These are phyloP conservation scores for Oxycera nigricornis DNA, from an alignment of 2,888 invertebrate genomes.

Conservation along the genomic window DNA sequence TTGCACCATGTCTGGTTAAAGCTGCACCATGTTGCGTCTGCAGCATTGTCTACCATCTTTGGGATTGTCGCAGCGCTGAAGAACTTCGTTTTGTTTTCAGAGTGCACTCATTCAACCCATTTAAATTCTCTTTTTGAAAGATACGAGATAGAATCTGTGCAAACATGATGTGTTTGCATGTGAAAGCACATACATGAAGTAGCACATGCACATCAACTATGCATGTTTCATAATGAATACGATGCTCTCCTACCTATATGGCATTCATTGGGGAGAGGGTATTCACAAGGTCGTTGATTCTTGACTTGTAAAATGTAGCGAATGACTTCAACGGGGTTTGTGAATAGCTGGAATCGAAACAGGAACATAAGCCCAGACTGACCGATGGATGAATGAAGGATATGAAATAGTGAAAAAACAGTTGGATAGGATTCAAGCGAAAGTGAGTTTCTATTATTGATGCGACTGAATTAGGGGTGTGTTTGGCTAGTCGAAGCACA, in stretches of 20 bases:
- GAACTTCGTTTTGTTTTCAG: neutral
- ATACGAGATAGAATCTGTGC: neutral
- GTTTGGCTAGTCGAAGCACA: no score
- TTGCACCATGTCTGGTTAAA: neutral
- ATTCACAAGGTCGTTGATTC: conserved; percentile 10
- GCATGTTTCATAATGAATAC: neutral
- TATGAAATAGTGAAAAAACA: no score
- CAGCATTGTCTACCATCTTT: neutral
- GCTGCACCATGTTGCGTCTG: conserved; percentile 25
- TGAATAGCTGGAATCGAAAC: no score
- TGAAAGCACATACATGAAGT: neutral
- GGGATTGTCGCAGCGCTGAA: neutral
- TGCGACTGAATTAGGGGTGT: no score
- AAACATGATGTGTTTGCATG: neutral
- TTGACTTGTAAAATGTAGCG: no score
- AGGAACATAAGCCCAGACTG: no score
- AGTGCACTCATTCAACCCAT: neutral
- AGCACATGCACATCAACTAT: neutral
- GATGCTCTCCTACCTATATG: conserved; percentile 7
- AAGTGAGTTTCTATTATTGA: no score
- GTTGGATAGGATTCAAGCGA: no score
- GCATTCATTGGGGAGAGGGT: neutral
- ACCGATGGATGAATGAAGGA: no score
- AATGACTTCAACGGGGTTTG: no score
- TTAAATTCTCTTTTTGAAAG: conserved; percentile 22